Percentiles rank a stretch among this genome's conserved stretches.
Evolutionary conservation across 2,113 vertebrate genomes (phyloP).

Genomic region (Pollachius pollachius): DNA sequence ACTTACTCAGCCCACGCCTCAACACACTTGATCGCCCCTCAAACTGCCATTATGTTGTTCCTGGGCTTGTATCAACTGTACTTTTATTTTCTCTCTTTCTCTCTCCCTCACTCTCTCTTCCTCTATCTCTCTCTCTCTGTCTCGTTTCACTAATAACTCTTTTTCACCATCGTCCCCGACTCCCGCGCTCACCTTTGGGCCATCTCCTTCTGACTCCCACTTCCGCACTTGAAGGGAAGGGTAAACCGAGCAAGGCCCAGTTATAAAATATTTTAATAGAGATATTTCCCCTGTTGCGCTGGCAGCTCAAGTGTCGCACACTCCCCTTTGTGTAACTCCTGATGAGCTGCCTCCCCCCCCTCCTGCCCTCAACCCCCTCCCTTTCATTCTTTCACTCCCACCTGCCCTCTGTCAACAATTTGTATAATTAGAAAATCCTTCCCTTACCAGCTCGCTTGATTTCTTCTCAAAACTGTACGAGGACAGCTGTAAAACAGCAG

Average conservation of each 20-base stretch:
- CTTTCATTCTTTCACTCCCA: slow-evolving; percentile 67
- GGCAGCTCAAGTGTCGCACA: slow-evolving; percentile 76
- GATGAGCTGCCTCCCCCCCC: slow-evolving; percentile 71
- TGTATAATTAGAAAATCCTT: slow-evolving; percentile 72
- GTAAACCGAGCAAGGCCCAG: slow-evolving; percentile 71
- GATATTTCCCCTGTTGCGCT: slow-evolving; percentile 72
- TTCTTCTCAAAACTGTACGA: slow-evolving; percentile 94
- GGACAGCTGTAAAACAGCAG: slow-evolving; percentile 82
- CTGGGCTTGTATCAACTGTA: slow-evolving; percentile 74
- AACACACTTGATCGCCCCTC: slow-evolving; percentile 59
- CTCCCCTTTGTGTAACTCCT: slow-evolving; percentile 78
- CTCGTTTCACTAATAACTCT: slow-evolving; percentile 29
- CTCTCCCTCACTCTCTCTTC: slow-evolving; percentile 18
- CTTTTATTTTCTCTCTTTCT: slow-evolving; percentile 28
- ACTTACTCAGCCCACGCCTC: slow-evolving; percentile 46
- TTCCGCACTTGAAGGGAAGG: slow-evolving; percentile 49
- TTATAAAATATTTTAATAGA: slow-evolving; percentile 82
- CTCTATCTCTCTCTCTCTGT: slow-evolving; percentile 36
- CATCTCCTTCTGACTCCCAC: slow-evolving; percentile 40
- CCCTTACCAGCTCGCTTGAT: slow-evolving; percentile 89
- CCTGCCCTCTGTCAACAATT: slow-evolving; percentile 66
- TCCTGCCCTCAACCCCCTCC: slow-evolving; percentile 56
- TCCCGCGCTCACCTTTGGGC: slow-evolving; percentile 15
- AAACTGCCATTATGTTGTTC: slow-evolving; percentile 65
- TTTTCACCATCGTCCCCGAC: slow-evolving; percentile 14